Conservation (phyloP, 2,797 vertebrate species). For the Platyrinchus mystaceus region DNA sequence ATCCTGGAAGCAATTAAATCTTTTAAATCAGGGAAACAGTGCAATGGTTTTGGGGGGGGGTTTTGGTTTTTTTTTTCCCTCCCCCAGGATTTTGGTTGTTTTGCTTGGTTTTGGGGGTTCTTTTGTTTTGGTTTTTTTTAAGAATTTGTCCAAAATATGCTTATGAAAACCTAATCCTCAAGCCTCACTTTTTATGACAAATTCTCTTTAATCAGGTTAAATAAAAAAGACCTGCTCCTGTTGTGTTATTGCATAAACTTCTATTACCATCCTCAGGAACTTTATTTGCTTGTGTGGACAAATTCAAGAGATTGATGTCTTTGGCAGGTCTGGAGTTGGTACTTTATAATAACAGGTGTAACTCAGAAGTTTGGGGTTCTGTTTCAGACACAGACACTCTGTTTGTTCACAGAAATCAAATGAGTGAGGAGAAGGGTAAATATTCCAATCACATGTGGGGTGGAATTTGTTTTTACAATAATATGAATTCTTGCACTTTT, state of each 20-base stretch:
- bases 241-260: background rate
- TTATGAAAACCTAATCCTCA: background rate
- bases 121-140: background rate
- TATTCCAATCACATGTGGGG: background rate
- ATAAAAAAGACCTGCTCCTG: background rate
- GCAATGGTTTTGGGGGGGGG: background rate
- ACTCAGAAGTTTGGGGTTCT: background rate
- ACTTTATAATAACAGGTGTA: background rate
- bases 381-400: background rate
- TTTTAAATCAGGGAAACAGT: background rate
- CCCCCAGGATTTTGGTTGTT: background rate
- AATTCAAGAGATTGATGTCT: background rate
- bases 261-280: background rate
- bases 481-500: background rate
- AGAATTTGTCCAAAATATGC: background rate
- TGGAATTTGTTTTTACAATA: background rate
- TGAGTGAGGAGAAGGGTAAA: background rate
- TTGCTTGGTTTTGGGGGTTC: background rate
- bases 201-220: background rate
- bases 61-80: background rate
- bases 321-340: background rate
- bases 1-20: background rate
- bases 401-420: background rate
- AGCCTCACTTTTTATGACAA: background rate
- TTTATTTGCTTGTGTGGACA: background rate